phyloP scores from a whole-genome alignment of 2,113 vertebrate genomes.

The Aleadryas rufinucha region DNA sequence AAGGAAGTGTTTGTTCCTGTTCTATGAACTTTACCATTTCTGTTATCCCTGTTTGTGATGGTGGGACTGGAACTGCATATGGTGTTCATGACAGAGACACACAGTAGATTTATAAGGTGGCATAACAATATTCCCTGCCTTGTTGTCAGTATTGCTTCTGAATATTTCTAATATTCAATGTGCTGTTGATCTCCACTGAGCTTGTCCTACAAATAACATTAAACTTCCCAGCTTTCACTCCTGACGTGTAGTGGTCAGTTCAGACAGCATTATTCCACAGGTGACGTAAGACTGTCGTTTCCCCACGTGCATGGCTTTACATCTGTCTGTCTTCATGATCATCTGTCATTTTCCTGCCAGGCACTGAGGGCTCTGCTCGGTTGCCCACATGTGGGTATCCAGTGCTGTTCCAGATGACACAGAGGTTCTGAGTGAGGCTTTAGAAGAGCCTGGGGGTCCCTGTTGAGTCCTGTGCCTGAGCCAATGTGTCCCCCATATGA shows the following conservation, averaged over 20 bases:
- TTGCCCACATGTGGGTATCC: not conserved
- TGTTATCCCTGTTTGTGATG: not conserved
- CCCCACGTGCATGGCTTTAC: not conserved
- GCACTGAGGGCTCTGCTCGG: not conserved
- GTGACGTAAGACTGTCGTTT: not conserved
- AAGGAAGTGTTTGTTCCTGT: not conserved
- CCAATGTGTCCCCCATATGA: not conserved
- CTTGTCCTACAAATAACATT: not conserved
- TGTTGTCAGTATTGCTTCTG: not conserved
- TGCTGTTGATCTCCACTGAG: not conserved
- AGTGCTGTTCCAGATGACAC: not conserved
- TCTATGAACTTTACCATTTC: not conserved
- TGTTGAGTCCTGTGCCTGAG: not conserved
- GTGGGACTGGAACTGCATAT: not conserved
- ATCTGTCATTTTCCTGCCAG: not conserved
- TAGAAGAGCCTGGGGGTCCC: not conserved
- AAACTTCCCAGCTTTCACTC: not conserved
- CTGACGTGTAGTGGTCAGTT: not conserved
- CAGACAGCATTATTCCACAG: not conserved
- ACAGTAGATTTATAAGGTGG: not conserved
- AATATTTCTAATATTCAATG: not conserved
- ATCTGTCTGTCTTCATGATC: not conserved
- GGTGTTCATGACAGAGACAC: not conserved
- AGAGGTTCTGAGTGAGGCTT: not conserved
- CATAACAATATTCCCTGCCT: not conserved